Percentiles rank a stretch among this genome's conserved stretches.
Conservation (phyloP, 2,888 invertebrate genomes). For the Troilus luridus region DNA sequence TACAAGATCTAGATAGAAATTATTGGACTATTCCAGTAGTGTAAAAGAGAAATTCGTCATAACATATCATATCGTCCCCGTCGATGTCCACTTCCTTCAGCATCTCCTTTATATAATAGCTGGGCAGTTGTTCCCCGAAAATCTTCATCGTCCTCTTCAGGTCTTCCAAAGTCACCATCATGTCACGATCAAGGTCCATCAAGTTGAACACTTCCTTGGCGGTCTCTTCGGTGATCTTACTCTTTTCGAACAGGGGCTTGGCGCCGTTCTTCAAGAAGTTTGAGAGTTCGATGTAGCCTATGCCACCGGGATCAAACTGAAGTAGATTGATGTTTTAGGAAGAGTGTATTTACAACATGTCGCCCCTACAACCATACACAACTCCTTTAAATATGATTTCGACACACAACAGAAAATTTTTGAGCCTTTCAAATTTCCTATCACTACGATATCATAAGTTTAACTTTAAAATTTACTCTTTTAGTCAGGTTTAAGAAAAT, state of each 20-base stretch:
- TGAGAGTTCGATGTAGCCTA: neutral
- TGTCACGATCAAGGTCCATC: neutral
- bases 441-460: too few relatives aligned
- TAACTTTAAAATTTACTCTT: too few relatives aligned
- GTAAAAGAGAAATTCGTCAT: constrained; percentile 20
- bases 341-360: too few relatives aligned
- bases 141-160: neutral
- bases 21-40: neutral
- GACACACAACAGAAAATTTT: too few relatives aligned
- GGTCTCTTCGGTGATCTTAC: constrained; percentile 30
- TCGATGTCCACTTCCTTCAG: constrained; percentile 38
- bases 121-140: constrained; percentile 20
- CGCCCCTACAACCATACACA: too few relatives aligned
- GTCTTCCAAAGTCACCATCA: neutral
- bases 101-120: neutral
- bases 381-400: too few relatives aligned
- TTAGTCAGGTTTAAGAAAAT: too few relatives aligned
- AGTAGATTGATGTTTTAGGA: neutral
- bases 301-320: neutral
- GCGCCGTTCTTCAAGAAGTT: constrained; percentile 5
- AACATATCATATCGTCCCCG: constrained; percentile 3
- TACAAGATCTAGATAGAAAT: neutral
- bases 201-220: constrained; percentile 4
- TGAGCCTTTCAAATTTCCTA: too few relatives aligned
- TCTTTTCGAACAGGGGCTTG: neutral